These are phyloP conservation scores for Dromius quadrimaculatus DNA, from an alignment of 2,888 invertebrate species.

Conservation along the genomic window DNA sequence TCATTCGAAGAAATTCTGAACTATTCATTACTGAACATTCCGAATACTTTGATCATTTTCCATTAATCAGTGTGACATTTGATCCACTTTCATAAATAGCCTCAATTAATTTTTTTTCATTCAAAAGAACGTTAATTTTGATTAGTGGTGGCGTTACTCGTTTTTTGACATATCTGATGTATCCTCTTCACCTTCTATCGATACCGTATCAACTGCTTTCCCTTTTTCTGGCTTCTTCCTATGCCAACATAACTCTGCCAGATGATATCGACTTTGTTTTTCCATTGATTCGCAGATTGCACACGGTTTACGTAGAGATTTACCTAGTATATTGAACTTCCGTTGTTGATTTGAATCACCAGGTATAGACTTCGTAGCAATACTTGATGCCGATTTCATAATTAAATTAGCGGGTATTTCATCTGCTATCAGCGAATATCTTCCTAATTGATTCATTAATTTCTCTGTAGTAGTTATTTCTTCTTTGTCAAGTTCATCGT, in stretches of 20 bases:
- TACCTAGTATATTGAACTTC: neutral
- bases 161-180: constrained; percentile 49
- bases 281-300: constrained; percentile 7
- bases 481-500: constrained; percentile 36
- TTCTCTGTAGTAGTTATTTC: no score
- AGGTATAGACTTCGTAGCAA: no score
- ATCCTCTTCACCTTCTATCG: constrained; percentile 10
- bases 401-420: no score
- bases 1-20: no score
- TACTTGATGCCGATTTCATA: neutral
- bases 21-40: no score
- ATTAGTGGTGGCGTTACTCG: constrained; percentile 54
- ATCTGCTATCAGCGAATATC: neutral
- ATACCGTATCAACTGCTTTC: constrained; percentile 24
- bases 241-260: constrained; percentile 25
- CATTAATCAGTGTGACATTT: constrained; percentile 54
- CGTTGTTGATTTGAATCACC: no score
- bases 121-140: constrained; percentile 51
- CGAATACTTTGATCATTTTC: no score
- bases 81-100: constrained; percentile 54
- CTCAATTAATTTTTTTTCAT: constrained; percentile 50
- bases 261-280: constrained; percentile 28
- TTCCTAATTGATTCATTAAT: neutral
- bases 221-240: constrained; percentile 21
- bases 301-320: constrained; percentile 41